phyloP scores from a whole-genome alignment of 2,888 invertebrate genomes.

The Biston betularia region DNA sequence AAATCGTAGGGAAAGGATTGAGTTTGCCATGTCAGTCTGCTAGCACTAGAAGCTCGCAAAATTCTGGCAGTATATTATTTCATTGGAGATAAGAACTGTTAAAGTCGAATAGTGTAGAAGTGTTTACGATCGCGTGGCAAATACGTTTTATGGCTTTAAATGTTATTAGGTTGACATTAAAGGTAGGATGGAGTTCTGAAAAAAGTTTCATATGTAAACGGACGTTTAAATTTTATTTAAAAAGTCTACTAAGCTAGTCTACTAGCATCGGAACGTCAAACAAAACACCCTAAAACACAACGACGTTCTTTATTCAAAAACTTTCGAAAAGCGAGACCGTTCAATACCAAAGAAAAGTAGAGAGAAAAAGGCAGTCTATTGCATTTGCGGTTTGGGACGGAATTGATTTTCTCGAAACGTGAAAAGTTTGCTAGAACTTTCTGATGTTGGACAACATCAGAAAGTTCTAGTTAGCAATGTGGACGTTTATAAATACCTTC shows the following conservation, averaged over 20 bases:
- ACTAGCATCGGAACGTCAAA: background rate
- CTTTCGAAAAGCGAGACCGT: constrained; percentile 14
- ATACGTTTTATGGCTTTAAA: constrained; percentile 64
- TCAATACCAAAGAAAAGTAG: constrained; percentile 25
- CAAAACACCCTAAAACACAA: background rate
- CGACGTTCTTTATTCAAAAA: constrained; percentile 23
- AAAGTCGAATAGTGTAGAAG: constrained; percentile 54
- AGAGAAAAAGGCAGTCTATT: constrained; percentile 22
- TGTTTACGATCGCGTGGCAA: constrained; percentile 76
- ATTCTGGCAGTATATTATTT: constrained; percentile 28
- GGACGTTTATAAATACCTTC: background rate
- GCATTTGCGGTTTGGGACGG: constrained; percentile 17
- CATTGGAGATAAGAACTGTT: constrained; percentile 45
- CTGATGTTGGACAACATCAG: background rate
- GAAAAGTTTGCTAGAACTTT: constrained; percentile 13
- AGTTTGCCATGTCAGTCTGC: constrained; percentile 9
- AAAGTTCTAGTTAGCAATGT: constrained; percentile 10
- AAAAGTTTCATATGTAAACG: constrained; percentile 3
- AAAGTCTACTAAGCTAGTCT: too few species aligned
- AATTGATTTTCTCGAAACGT: constrained; percentile 15
- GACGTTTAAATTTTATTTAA: background rate
- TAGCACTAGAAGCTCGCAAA: constrained; percentile 7
- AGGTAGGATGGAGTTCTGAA: constrained; percentile 39
- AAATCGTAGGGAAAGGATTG: constrained; percentile 16
- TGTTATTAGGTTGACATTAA: constrained; percentile 54